A percentile compares a stretch with the other conserved stretches of the same genome.
These are phyloP conservation scores for Phorcus lineatus DNA, from an alignment of 2,888 invertebrate species.

Conservation along the genomic window DNA sequence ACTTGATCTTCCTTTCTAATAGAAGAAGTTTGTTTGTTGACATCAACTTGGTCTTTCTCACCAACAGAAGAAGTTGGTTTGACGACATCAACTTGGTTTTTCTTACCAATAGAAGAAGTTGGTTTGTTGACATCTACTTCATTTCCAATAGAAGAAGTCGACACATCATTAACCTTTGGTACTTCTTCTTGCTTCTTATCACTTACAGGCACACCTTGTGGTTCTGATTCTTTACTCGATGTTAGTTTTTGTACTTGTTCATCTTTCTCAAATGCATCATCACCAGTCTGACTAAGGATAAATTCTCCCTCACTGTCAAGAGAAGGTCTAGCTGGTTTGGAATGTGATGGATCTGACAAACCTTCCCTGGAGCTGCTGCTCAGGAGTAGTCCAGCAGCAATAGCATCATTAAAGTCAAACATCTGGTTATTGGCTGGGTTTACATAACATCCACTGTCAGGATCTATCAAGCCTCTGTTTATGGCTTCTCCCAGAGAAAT, in stretches of 20 bases:
- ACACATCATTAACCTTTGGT: background rate
- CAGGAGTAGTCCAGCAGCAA: constrained; percentile 66
- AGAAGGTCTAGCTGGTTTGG: background rate
- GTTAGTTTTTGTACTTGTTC: too few species aligned
- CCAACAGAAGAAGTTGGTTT: background rate
- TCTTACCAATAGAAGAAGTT: background rate
- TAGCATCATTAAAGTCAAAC: constrained; percentile 62
- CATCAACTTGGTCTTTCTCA: background rate
- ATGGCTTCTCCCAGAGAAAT: constrained; percentile 84
- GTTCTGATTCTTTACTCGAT: background rate
- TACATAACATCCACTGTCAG: constrained; percentile 56
- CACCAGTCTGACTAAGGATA: too few species aligned
- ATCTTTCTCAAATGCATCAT: too few species aligned
- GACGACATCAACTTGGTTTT: background rate
- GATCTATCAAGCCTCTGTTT: constrained; percentile 74
- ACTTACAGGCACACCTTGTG: background rate
- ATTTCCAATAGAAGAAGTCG: background rate
- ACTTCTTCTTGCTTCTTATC: background rate
- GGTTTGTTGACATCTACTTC: background rate
- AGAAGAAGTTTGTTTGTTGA: background rate
- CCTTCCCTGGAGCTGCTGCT: constrained; percentile 66
- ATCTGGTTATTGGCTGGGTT: constrained; percentile 50
- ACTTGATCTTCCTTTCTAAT: background rate
- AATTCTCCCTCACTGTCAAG: too few species aligned
- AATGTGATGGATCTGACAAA: constrained; percentile 37